Conservation (phyloP, 2,797 vertebrate genomes). For the Gobio occitaniae region DNA sequence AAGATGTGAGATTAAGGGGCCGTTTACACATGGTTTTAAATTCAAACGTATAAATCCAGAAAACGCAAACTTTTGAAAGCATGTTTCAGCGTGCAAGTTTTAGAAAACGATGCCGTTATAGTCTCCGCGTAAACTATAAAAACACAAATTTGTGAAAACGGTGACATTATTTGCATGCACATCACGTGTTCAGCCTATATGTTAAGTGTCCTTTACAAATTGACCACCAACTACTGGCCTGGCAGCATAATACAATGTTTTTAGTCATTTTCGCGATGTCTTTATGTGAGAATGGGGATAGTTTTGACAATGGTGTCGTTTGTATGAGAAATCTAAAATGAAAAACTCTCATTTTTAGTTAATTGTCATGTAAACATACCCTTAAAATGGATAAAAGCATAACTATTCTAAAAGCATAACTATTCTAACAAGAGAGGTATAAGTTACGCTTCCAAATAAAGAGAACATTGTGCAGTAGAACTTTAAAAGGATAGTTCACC, state of each 20-base stretch:
- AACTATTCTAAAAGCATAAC: neutral
- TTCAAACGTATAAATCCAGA: neutral
- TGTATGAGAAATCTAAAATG: too few relatives aligned
- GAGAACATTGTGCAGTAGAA: neutral
- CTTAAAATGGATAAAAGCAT: neutral
- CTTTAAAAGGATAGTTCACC: neutral
- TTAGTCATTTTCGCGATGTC: too few relatives aligned
- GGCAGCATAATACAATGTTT: neutral
- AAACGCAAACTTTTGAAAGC: neutral
- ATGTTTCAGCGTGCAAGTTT: neutral
- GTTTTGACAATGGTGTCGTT: too few relatives aligned
- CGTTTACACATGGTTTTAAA: neutral
- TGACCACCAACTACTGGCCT: neutral
- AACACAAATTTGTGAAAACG: neutral
- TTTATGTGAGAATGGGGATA: too few relatives aligned
- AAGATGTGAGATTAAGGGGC: neutral
- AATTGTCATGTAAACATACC: too few relatives aligned
- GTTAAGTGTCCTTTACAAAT: neutral
- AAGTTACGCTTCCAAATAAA: neutral
- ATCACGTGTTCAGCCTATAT: too few relatives aligned
- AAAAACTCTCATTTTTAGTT: too few relatives aligned
- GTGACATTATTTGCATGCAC: too few relatives aligned
- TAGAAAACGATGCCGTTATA: fast-evolving
- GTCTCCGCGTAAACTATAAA: neutral
- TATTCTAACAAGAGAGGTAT: neutral